Conservation (phyloP, 2,113 vertebrate species). For the Xenopus borealis region DNA sequence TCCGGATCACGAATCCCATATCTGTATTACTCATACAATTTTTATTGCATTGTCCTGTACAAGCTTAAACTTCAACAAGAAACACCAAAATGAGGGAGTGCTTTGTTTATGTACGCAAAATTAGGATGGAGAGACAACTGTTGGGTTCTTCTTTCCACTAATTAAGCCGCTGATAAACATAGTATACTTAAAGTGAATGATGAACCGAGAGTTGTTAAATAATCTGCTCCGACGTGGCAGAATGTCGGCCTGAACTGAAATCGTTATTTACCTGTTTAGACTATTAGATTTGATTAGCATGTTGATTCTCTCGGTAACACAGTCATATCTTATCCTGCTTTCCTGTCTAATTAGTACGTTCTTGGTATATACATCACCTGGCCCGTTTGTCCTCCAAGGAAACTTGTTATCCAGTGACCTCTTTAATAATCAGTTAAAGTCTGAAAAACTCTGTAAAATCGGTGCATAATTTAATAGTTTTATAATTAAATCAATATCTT, state of each 20-base stretch:
- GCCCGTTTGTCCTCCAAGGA: background rate
- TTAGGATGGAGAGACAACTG: background rate
- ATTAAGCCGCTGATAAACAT: constrained; percentile 1
- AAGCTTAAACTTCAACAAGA: too few species aligned
- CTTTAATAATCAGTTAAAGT: too few species aligned
- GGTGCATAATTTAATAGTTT: too few species aligned
- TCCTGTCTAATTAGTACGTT: background rate
- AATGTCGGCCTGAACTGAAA: background rate
- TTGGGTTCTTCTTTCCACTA: background rate
- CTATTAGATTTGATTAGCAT: background rate
- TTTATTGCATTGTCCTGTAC: too few species aligned
- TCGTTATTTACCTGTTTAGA: background rate
- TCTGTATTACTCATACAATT: too few species aligned
- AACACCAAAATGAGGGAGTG: too few species aligned
- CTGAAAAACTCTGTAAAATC: too few species aligned
- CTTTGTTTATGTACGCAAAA: background rate
- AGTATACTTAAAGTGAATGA: background rate
- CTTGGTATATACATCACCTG: background rate
- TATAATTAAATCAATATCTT: too few species aligned
- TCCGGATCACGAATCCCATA: too few species aligned
- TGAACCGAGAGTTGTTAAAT: constrained; percentile 1
- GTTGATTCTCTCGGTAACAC: background rate
- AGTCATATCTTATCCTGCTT: background rate
- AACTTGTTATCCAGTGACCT: too few species aligned
- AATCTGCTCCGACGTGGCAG: constrained; percentile 4